These are phyloP conservation scores for Micromussa lordhowensis DNA, from an alignment of 92 coral and sea anemone genomes.

Conservation along the genomic window DNA sequence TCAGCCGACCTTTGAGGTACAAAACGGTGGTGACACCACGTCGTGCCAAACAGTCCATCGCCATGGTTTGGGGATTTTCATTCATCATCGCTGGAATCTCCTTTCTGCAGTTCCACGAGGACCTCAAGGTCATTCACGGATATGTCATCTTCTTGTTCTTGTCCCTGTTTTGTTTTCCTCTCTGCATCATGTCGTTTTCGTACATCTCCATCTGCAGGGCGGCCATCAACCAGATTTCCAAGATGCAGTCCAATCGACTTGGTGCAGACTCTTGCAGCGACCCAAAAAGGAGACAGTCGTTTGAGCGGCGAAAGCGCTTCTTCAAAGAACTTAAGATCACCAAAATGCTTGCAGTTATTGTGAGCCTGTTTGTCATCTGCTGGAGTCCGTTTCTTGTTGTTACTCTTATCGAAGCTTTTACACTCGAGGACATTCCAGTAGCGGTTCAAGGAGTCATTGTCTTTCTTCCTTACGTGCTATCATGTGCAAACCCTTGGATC, in stretches of 20 bases:
- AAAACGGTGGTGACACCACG: constrained; percentile 79
- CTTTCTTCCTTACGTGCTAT: constrained; percentile 77
- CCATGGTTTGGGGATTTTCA: constrained; percentile 72
- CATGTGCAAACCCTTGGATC: constrained; percentile 84
- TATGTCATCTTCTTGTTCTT: constrained; percentile 72
- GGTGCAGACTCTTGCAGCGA: constrained; percentile 21
- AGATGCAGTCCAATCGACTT: constrained; percentile 69
- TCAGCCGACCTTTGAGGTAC: constrained; percentile 76
- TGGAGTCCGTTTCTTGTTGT: constrained; percentile 84
- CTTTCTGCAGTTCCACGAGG: constrained; percentile 72
- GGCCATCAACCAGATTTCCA: constrained; percentile 81
- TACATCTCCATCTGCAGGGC: constrained; percentile 86
- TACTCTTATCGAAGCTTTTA: constrained; percentile 74
- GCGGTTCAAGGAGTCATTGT: constrained; percentile 53
- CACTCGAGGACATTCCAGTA: constrained; percentile 35
- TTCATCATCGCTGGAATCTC: constrained; percentile 63
- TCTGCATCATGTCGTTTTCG: constrained; percentile 77
- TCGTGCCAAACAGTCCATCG: constrained; percentile 78
- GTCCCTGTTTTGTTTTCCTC: constrained; percentile 75
- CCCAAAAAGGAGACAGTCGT: constrained; percentile 33
- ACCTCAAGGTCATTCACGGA: constrained; percentile 45
- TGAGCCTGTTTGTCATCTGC: constrained; percentile 79
- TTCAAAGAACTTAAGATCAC: constrained; percentile 87
- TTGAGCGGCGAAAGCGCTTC: constrained; percentile 82
- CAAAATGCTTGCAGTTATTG: constrained; percentile 78